A percentile compares a stretch with the other conserved stretches of the same genome.
Evolutionary conservation across 1,140 invertebrate species (phyloP).

Genomic region (Drosophila ficusphila): DNA sequence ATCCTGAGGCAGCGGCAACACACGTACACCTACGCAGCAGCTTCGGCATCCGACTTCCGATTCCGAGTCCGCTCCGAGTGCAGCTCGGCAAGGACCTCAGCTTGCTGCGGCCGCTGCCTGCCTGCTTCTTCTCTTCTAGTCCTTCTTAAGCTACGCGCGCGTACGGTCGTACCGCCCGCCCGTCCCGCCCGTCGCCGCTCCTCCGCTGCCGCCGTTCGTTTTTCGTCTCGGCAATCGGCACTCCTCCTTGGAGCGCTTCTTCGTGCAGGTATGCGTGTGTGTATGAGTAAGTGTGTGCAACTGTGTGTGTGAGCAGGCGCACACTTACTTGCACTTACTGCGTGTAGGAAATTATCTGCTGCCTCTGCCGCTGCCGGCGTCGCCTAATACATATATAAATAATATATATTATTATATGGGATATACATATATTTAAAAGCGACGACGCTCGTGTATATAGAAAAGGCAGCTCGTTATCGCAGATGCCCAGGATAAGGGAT

Average conservation of each 20-base stretch:
- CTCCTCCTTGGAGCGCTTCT: conserved; percentile 66
- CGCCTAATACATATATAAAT: conserved; percentile 82
- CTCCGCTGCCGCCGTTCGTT: conserved; percentile 38
- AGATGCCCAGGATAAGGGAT: conserved; percentile 33
- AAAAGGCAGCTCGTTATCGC: conserved; percentile 58
- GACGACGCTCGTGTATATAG: conserved; percentile 60
- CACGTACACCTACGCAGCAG: conserved; percentile 45
- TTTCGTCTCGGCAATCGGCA: conserved; percentile 51
- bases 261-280: conserved; percentile 60
- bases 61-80: conserved; percentile 34
- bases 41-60: conserved; percentile 50
- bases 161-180: conserved; percentile 63
- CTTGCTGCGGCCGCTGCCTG: conserved; percentile 62
- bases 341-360: conserved; percentile 81
- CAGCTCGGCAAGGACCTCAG: conserved; percentile 50
- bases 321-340: conserved; percentile 82
- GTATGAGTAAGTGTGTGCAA: conserved; percentile 21
- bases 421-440: conserved; percentile 80
- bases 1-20: conserved; percentile 55
- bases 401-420: conserved; percentile 83
- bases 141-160: conserved; percentile 81
- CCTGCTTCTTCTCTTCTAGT: conserved; percentile 84
- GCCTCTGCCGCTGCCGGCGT: conserved; percentile 58
- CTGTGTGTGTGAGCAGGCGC: conserved; percentile 70
- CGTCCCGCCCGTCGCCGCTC: conserved; percentile 30